Percentiles rank a stretch among this genome's conserved stretches.
These are phyloP conservation scores for Alentia gelatinosa DNA, from an alignment of 2,888 invertebrate species.

Conservation along the genomic window DNA sequence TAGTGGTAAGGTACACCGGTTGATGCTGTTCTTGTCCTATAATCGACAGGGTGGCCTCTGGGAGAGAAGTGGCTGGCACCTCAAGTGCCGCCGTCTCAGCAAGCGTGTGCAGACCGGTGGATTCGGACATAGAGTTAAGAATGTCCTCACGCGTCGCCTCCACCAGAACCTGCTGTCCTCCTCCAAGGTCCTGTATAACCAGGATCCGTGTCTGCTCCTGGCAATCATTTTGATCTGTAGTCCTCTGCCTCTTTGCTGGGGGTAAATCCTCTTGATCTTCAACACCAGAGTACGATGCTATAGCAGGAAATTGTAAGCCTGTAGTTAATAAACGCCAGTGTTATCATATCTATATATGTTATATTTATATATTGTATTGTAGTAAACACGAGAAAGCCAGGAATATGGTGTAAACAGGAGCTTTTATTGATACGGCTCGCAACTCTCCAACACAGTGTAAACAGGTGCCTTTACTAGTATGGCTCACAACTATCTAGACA, in stretches of 20 bases:
- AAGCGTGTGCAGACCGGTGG: not conserved
- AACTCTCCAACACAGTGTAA: no score
- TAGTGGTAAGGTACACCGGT: not conserved
- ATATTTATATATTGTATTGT: no score
- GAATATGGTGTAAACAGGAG: no score
- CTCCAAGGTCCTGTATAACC: not conserved
- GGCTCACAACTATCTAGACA: no score
- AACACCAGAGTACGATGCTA: no score
- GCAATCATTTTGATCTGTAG: not conserved
- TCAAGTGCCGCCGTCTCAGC: slow-evolving; percentile 17
- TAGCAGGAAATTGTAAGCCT: no score
- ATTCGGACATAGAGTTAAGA: not conserved
- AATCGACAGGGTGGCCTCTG: not conserved
- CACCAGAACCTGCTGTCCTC: slow-evolving; percentile 22
- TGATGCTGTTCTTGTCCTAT: not conserved
- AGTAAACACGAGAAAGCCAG: no score
- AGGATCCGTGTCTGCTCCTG: not conserved
- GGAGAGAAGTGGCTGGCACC: not conserved
- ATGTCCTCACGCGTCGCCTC: not conserved
- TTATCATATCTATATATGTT: no score
- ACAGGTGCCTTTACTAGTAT: no score
- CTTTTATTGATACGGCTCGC: no score
- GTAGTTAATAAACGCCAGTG: no score
- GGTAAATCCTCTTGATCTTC: not conserved
- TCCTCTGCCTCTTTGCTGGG: not conserved